Conservation (phyloP, 2,113 vertebrate species). For the Gobius niger region DNA sequence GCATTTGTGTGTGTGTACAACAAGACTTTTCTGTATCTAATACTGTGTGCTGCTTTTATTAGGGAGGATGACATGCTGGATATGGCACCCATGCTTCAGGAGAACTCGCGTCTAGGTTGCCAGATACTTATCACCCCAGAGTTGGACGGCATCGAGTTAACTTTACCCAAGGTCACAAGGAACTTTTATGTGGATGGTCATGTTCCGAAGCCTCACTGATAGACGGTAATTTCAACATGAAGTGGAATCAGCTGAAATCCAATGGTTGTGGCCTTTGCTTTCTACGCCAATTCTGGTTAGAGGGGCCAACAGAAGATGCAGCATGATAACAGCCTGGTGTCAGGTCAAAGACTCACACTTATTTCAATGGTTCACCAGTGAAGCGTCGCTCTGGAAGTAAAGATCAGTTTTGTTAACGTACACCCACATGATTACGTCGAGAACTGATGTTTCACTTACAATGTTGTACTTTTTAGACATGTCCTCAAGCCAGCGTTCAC, state of each 20-base stretch:
- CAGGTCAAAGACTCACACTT: conserved; percentile 11
- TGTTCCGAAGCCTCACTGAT: conserved; percentile 88
- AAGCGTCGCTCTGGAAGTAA: conserved; percentile 17
- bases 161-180: conserved; percentile 86
- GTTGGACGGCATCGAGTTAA: conserved; percentile 83
- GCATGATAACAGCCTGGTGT: conserved; percentile 23
- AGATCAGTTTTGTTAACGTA: neutral
- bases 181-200: conserved; percentile 95
- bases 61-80: conserved; percentile 96
- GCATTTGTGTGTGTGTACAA: neutral
- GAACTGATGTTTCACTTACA: conserved; percentile 10
- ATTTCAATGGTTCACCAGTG: conserved; percentile 29
- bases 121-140: conserved; percentile 84
- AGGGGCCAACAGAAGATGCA: neutral
- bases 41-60: conserved; percentile 4
- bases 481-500: conserved; percentile 28
- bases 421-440: conserved; percentile 31
- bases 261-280: neutral
- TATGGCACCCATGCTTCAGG: conserved; percentile 88
- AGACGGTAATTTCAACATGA: neutral
- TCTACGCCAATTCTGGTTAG: conserved; percentile 11
- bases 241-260: neutral
- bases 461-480: conserved; percentile 11
- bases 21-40: neutral
- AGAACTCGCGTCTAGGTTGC: conserved; percentile 89